Evolutionary conservation across 2,113 vertebrate genomes (phyloP), one percentile per base, ranked within the genome.

Genomic region (Urocolius indicus): DNA sequence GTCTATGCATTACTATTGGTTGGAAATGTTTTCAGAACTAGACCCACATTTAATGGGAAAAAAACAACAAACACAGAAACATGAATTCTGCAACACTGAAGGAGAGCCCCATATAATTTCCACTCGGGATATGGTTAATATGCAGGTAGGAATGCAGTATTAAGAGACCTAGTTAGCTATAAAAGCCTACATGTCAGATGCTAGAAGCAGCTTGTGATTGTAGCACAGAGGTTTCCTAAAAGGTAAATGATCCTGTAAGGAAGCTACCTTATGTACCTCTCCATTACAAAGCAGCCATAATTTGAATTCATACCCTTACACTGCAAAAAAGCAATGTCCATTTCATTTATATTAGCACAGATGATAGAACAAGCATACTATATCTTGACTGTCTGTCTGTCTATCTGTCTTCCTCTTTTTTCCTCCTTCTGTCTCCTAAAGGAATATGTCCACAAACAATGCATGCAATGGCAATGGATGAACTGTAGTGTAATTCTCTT

Each of bases 71-170:
- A 63, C 22, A 10, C 46, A 80, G 81, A 29, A 75, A 73, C 0
- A 3, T 10, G 26, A 88, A 19, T 61, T 80, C 62, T 83, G 57
- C 36, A 59, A 1, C 11, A 9, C 30, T 62, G 68, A 38, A 54
- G 36, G 58, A 80, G 22, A 79, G 14, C 51, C 54, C 6, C 18
- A 23, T 41, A 10, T 7, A 9, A 61, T 72, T 85, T 63, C 43
- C 34, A 13, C 29, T 34, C 0, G 0, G 29, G 9, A 4, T 51
- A 6, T 69, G 11, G 51, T 55, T 59, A 51, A 51, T 4, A 3
- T 16, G 5, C 30, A 77, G n/a, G 17, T 74, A 49, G 45, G n/a
- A 30, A 24, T 54, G 36, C 26, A 69, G 19, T 76, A 43, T 58
- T 62, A 26, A 79, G 52, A 66, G 49, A 54, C 24, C 16, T 16